phyloP scores from a whole-genome alignment of 2,888 invertebrate genomes.

The Plagodis pulveraria region DNA sequence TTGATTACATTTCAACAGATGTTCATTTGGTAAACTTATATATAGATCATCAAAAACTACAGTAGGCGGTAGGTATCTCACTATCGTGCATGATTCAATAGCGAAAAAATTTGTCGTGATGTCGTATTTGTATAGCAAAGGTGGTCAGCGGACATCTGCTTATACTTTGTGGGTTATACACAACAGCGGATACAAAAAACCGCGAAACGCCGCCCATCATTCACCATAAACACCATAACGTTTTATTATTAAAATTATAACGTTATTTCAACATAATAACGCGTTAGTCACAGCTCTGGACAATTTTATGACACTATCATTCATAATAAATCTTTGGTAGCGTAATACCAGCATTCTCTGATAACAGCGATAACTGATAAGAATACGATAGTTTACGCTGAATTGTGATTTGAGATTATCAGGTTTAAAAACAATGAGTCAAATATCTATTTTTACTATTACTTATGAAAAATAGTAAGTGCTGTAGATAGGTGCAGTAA shows the following conservation, averaged over 20 bases:
- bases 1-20: too few species aligned
- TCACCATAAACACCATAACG: constrained; percentile 9
- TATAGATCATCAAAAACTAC: too few species aligned
- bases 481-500: too few species aligned
- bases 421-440: too few species aligned
- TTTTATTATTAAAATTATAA: constrained; percentile 15
- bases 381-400: constrained; percentile 6
- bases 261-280: constrained; percentile 25
- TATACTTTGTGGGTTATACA: constrained; percentile 3
- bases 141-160: constrained; percentile 3
- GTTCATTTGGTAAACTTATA: too few species aligned
- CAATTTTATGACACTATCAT: constrained; percentile 26
- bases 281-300: constrained; percentile 25
- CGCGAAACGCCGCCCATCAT: constrained; percentile 19
- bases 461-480: too few species aligned
- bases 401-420: constrained; percentile 23
- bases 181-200: constrained; percentile 25
- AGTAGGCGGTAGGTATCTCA: too few species aligned
- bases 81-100: too few species aligned
- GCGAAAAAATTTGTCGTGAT: too few species aligned
- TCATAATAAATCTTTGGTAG: constrained; percentile 19
- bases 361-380: constrained; percentile 11
- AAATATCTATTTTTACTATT: too few species aligned
- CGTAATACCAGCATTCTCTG: constrained; percentile 10
- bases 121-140: constrained; percentile 1